Evolutionary conservation across 1,140 invertebrate genomes (phyloP), one percentile per base, ranked within the genome.

Genomic region (Acromyrmex echinatior): DNA sequence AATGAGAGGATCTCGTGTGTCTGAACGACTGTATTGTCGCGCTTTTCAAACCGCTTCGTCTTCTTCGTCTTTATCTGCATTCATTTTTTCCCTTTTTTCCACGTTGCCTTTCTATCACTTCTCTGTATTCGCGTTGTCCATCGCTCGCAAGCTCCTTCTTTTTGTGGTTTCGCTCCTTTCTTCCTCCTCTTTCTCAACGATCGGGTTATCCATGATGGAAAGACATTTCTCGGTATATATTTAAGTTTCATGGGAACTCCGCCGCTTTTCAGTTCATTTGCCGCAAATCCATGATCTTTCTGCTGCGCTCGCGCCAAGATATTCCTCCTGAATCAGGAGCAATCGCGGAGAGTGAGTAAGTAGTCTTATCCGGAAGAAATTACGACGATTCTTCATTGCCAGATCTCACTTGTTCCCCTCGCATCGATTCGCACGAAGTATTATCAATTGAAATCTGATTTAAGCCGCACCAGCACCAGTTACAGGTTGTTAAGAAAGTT

Each of bases 1-100:
- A 95, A 95, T 95, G 93, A 95, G 94, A 91, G 88, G 90, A 88
- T 90, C 78, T 93, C 92, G 92, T 92, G 91, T 93, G 90, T 90
- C 91, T 88, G 92, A 80, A 90, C 68, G 74, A 51, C 63, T 74
- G 63, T 35, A 25, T 49, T 16, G 31, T 45, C 51, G 49, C 78
- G 28, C 51, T 78, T 86, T 79, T 86, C 84, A 45, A 86, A 71
- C 35, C 35, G 39, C 85, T 80, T 70, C 87, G 90, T 87, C 87
- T 91, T 79, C 77, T 88, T 45, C 60, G 25, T n/a, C 84, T 76
- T 78, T 88, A 58, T 86, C 92, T 88, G 80, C 65, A 86, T 88
- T 58, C 90, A 70, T 74, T 77, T 85, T 60, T 76, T 56, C 71
- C 39, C 60, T 85, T 80, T 71, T 45, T 45, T 45, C 2, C 39